Evolutionary conservation across 2,113 vertebrate genomes (phyloP).

Genomic region (Porphyrio hochstetteri): DNA sequence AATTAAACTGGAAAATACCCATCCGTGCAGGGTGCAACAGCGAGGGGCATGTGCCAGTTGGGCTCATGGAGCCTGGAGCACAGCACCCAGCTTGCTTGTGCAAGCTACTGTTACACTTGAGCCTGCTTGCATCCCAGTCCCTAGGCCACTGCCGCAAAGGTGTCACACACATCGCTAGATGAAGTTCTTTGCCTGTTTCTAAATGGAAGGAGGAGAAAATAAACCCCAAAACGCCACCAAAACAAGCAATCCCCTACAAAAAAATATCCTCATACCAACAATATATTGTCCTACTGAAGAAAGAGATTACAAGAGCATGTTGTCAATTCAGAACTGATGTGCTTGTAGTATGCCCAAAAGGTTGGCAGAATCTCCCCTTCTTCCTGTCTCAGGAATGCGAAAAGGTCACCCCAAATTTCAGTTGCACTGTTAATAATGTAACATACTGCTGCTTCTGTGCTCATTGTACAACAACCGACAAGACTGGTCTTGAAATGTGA

Average conservation of each 20-base stretch:
- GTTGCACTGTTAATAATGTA: background rate
- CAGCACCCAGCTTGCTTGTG: background rate
- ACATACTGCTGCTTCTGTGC: background rate
- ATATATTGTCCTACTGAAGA: background rate
- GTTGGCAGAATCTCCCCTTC: background rate
- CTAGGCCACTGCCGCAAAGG: conserved; percentile 15
- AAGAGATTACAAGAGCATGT: background rate
- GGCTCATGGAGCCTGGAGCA: background rate
- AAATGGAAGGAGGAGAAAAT: background rate
- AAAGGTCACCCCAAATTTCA: background rate
- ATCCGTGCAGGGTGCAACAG: background rate
- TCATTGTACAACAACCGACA: background rate
- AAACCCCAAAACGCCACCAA: background rate
- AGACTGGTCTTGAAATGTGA: background rate
- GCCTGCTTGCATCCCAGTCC: background rate
- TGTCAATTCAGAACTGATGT: background rate
- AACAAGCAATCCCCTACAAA: background rate
- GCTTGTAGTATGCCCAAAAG: background rate
- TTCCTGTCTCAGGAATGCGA: background rate
- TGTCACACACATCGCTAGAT: background rate
- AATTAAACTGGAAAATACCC: background rate
- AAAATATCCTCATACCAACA: background rate
- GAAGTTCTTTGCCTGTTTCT: background rate
- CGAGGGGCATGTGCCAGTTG: accelerated
- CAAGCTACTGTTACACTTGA: background rate